Evolutionary conservation across 2,113 vertebrate genomes (phyloP), one percentile per base, ranked within the genome.

Genomic region (Petrocephalus zakoni): DNA sequence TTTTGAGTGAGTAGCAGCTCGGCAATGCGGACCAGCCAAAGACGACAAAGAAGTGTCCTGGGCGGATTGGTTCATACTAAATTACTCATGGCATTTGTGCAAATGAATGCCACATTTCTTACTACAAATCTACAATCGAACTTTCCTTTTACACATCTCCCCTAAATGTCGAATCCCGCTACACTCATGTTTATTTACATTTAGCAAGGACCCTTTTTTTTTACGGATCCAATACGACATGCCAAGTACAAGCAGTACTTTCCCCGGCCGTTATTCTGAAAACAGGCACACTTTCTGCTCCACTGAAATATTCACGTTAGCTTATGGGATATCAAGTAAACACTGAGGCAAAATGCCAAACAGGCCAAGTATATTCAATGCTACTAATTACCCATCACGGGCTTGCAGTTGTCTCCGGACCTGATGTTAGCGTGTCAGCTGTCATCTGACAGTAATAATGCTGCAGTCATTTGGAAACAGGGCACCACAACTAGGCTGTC

Each of bases 381-480:
- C 68, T 25, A 34, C 42, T 88, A 51, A 88, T 75, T 64, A 25
- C 61, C 37, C 29, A 8, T 78, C n/a, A 58, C 4, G 22, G 46
- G 42, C 42, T 58, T 84, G 11, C 22, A 29, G 21, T 84, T 61
- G 42, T 61, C 42, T 47, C 22, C 55, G 1, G 78, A 55, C 19
- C 6, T 9, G 25, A 22, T 55, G 88, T 51, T 72, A 61, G 19
- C 34, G 7, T 19, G 84, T 86, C 11, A 11, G 49, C 87, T 64
- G n/a, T 46, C 34, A 51, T 52, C 34, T 55, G 52, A 75, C 53
- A 64, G 17, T 78, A 34, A 52, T 61, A 25, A 78, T 55, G 84
- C 58, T 51, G 89, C 46, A 78, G 88, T 52, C 61, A 56, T 55
- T 34, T 29, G 88, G 61, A 89, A 29, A 51, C 11, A 19, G 88